Percentiles rank a stretch among this genome's conserved stretches.
Conservation (phyloP, 2,113 vertebrate genomes). For the Eulacestoma nigropectus region DNA sequence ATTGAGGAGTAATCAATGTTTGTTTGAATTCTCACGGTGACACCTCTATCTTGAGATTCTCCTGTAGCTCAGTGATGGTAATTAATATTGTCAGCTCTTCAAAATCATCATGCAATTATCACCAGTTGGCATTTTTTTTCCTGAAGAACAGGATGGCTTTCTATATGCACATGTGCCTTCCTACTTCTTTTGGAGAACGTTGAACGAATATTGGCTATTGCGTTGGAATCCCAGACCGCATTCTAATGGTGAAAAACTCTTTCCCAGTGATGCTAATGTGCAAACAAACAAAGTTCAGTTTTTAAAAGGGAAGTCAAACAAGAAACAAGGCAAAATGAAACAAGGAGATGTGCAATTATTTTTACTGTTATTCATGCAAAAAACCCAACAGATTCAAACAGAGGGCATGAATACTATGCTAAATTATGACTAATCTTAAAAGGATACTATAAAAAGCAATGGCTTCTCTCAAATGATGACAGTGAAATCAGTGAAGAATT, state of each 20-base stretch:
- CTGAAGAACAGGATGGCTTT: not conserved
- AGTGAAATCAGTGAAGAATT: not conserved
- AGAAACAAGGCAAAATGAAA: not conserved
- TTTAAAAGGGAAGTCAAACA: not conserved
- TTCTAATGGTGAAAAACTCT: not conserved
- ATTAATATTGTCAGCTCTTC: not conserved
- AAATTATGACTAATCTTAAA: not conserved
- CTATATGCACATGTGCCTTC: not conserved
- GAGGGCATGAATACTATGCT: not conserved
- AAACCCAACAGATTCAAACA: not conserved
- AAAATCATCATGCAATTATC: not conserved
- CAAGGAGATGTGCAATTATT: not conserved
- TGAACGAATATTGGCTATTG: slow-evolving; percentile 8
- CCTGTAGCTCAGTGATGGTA: not conserved
- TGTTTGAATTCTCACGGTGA: not conserved
- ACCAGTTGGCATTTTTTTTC: not conserved
- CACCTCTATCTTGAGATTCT: not conserved
- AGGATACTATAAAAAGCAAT: not conserved
- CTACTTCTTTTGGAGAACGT: not conserved
- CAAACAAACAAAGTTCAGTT: not conserved
- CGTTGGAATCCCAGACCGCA: not conserved
- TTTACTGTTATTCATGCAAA: not conserved
- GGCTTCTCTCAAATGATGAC: not conserved
- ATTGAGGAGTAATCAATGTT: not conserved
- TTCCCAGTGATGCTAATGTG: not conserved